Conservation (phyloP, 2,888 invertebrate species). For the Rhamnusium bicolor region DNA sequence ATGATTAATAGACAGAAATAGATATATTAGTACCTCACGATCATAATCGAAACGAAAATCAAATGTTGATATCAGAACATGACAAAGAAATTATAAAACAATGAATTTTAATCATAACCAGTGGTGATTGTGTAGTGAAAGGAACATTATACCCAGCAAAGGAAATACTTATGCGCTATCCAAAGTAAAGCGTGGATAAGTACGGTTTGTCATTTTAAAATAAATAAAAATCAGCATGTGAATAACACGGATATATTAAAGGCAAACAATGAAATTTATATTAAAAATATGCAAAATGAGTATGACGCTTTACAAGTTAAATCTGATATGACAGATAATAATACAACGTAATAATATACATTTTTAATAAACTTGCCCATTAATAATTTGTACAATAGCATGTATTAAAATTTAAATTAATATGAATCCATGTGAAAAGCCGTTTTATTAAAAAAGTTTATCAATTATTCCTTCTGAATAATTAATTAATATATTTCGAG, state of each 20-base stretch:
- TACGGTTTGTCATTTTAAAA: slow-evolving; percentile 4
- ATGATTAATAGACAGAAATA: no score
- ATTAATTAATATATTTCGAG: no score
- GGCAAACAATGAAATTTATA: slow-evolving; percentile 15
- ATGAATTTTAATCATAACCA: not conserved
- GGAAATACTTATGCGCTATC: not conserved
- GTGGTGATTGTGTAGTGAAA: not conserved
- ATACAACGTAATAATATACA: not conserved
- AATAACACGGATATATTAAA: slow-evolving; percentile 23
- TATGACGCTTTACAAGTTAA: slow-evolving; percentile 23
- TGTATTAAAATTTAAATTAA: no score
- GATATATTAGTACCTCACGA: no score
- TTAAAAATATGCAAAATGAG: not conserved
- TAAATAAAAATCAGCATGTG: slow-evolving; percentile 28
- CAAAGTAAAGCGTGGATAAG: not conserved
- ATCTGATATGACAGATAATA: slow-evolving; percentile 17
- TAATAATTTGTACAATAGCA: no score
- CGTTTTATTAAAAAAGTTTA: no score
- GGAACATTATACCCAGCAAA: not conserved
- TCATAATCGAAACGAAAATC: no score
- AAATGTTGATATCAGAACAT: no score
- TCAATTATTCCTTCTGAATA: no score
- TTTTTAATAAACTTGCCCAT: no score
- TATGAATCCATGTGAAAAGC: no score
- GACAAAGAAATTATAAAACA: no score